A percentile compares a stretch with the other conserved stretches of the same genome.
Conservation (phyloP, 1,140 invertebrate species). For the Sesamia nonagrioides region DNA sequence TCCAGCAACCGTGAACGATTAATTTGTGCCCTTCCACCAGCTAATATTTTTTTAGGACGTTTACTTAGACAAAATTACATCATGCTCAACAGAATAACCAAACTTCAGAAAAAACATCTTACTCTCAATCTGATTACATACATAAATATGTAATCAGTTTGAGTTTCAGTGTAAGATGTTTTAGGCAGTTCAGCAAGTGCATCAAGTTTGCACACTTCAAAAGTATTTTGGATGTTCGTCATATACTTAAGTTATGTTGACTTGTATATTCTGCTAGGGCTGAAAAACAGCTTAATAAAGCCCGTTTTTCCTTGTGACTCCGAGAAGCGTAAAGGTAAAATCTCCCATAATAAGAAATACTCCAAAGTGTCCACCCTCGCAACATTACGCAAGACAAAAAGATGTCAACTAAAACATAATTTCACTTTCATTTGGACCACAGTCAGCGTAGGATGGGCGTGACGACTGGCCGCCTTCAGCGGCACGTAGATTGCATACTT, state of each 20-base stretch:
- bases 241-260: background rate
- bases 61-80: background rate
- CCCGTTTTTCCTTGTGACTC: background rate
- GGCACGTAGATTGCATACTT: slow-evolving; percentile 77
- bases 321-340: background rate
- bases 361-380: slow-evolving; percentile 21
- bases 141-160: too few species aligned
- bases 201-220: background rate
- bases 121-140: too few species aligned
- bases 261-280: background rate
- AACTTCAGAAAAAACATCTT: too few species aligned
- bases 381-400: slow-evolving; percentile 24
- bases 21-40: slow-evolving; percentile 57
- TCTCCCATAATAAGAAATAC: background rate
- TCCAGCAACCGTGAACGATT: slow-evolving; percentile 59
- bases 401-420: slow-evolving; percentile 52
- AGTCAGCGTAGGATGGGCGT: slow-evolving; percentile 74
- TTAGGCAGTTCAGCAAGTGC: background rate
- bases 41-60: background rate
- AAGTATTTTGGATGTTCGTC: background rate
- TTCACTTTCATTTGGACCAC: slow-evolving; percentile 76
- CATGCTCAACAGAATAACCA: background rate
- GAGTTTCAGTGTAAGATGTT: background rate
- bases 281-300: slow-evolving; percentile 17
- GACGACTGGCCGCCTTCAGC: slow-evolving; percentile 69